A percentile compares a stretch with the other conserved stretches of the same genome.
Conservation (phyloP, 1,140 invertebrate genomes). For the Trachymyrmex cornetzi region DNA sequence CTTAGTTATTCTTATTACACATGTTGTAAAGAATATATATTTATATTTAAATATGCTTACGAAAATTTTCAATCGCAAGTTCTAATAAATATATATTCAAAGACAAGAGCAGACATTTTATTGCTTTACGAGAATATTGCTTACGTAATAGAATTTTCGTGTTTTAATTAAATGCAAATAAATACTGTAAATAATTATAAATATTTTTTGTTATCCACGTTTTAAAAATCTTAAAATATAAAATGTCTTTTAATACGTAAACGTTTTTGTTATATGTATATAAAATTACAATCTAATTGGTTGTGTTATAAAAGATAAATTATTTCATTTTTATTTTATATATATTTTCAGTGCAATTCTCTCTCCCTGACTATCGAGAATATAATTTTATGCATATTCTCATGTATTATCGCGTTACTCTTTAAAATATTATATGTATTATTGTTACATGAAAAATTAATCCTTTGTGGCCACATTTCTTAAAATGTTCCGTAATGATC, state of each 20-base stretch:
- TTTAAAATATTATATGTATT: slow-evolving; percentile 3
- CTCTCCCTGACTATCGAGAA: not conserved
- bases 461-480: too few relatives aligned
- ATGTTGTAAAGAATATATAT: not conserved
- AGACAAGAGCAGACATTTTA: not conserved
- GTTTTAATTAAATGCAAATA: too few relatives aligned
- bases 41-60: not conserved
- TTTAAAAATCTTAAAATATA: slow-evolving; percentile 12
- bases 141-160: too few relatives aligned
- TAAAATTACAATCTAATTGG: too few relatives aligned
- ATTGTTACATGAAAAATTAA: not conserved
- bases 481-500: too few relatives aligned
- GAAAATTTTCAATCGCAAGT: not conserved
- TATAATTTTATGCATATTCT: not conserved
- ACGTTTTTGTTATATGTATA: not conserved
- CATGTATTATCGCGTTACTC: not conserved
- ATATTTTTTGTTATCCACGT: not conserved
- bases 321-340: too few relatives aligned
- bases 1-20: not conserved
- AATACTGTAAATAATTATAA: not conserved
- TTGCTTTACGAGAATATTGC: not conserved
- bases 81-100: slow-evolving; percentile 4
- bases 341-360: not conserved
- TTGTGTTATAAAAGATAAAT: too few relatives aligned
- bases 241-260: not conserved